Percentiles rank a stretch among this genome's conserved stretches.
Conservation (phyloP, 92 coral and sea anemone genomes). For the Paramuricea clavata region DNA sequence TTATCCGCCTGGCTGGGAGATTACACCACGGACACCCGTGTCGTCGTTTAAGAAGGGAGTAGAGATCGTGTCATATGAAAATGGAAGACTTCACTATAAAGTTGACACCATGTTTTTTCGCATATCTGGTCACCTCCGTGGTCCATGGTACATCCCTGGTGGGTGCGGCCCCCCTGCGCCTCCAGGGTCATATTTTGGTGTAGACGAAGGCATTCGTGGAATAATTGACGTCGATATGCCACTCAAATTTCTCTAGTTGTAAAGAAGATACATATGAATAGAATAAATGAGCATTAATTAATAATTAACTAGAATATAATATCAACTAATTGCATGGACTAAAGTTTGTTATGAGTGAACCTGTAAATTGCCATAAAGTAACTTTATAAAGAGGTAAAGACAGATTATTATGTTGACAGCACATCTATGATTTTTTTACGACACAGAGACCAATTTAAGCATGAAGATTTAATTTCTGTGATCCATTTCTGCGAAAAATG, state of each 20-base stretch:
- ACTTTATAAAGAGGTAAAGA: no score
- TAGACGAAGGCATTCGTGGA: not conserved
- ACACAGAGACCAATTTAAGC: no score
- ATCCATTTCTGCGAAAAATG: no score
- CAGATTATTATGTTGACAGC: no score
- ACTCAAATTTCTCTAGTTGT: not conserved
- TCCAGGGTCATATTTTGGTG: not conserved
- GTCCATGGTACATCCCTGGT: not conserved
- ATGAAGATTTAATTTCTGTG: no score
- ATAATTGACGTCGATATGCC: conserved; percentile 6
- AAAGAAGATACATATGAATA: no score
- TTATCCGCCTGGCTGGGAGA: not conserved
- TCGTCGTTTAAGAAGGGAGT: conserved; percentile 6
- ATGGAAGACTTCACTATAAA: conserved; percentile 16
- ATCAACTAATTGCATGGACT: no score
- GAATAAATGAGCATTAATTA: no score
- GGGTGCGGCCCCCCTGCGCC: not conserved
- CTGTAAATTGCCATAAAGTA: no score
- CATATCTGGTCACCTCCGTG: not conserved
- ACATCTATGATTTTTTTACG: no score
- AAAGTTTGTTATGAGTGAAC: no score
- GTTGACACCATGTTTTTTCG: not conserved
- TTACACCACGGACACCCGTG: not conserved
- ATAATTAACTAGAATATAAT: no score
- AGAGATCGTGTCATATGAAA: conserved; percentile 5